Evolutionary conservation across 2,113 vertebrate species (phyloP).

Genomic region (Oceanodroma tethys): DNA sequence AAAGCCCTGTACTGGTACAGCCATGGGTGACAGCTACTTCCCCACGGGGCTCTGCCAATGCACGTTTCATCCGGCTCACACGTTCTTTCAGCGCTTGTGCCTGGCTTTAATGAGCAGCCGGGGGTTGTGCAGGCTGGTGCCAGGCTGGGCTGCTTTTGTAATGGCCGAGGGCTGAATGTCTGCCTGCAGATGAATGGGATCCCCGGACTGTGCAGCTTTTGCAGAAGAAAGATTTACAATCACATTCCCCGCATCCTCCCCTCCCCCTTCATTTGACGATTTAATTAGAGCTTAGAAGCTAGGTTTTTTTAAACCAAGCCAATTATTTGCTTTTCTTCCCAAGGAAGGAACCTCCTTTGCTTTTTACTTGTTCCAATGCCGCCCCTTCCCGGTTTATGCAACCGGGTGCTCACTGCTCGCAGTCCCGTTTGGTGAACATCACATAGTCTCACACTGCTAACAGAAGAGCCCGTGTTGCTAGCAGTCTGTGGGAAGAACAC

Average conservation of each 20-base stretch:
- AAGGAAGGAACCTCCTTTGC: constrained; percentile 45
- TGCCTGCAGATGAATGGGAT: constrained; percentile 34
- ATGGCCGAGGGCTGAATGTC: background rate
- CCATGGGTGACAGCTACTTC: background rate
- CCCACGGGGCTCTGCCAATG: background rate
- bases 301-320: constrained; percentile 33
- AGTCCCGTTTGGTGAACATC: background rate
- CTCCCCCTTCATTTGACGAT: constrained; percentile 25
- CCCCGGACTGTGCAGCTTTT: background rate
- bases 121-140: background rate
- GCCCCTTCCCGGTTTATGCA: background rate
- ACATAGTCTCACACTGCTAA: background rate
- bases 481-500: background rate
- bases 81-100: background rate
- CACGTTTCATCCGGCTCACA: background rate
- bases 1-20: background rate
- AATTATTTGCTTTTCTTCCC: constrained; percentile 32
- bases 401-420: background rate
- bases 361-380: constrained; percentile 37
- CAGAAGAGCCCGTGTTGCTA: background rate
- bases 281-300: constrained; percentile 51
- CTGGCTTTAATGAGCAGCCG: background rate
- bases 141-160: background rate
- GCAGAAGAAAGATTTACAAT: background rate
- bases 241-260: background rate